A percentile compares a stretch with the other conserved stretches of the same genome.
These are phyloP conservation scores for Drosophila birchii DNA, from an alignment of 2,888 invertebrate genomes.

Conservation along the genomic window DNA sequence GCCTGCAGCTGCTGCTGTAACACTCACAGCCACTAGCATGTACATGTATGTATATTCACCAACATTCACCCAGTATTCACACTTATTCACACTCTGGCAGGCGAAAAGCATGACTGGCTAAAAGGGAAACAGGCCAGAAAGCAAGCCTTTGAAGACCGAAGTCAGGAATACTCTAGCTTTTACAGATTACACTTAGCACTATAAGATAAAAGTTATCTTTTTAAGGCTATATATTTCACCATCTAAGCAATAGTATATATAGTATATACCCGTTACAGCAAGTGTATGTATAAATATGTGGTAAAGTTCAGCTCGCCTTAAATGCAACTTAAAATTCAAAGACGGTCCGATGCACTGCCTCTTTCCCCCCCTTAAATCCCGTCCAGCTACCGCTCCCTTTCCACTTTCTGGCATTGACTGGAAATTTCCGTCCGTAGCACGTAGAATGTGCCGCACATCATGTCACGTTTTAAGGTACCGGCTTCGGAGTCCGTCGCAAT, in stretches of 20 bases:
- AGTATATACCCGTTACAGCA: neutral
- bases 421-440: slow-evolving; percentile 49
- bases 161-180: neutral
- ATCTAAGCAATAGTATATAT: no score
- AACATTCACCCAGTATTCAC: slow-evolving; percentile 15
- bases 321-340: slow-evolving; percentile 53
- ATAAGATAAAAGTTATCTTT: neutral
- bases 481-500: slow-evolving; percentile 48
- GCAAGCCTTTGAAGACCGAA: neutral
- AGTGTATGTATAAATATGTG: slow-evolving; percentile 14
- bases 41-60: neutral
- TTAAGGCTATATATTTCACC: no score
- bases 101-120: slow-evolving; percentile 43
- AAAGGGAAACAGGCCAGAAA: slow-evolving; percentile 7
- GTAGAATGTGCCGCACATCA: slow-evolving; percentile 55
- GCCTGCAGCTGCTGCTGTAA: slow-evolving; percentile 29
- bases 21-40: neutral
- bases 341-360: slow-evolving; percentile 35
- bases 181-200: neutral
- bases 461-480: slow-evolving; percentile 59
- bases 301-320: slow-evolving; percentile 21
- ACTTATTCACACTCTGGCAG: slow-evolving; percentile 8
- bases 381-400: neutral
- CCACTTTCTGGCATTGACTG: slow-evolving; percentile 33
- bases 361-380: neutral